Evolutionary conservation across 2,888 invertebrate species (phyloP).

Genomic region (Julus scanicus): DNA sequence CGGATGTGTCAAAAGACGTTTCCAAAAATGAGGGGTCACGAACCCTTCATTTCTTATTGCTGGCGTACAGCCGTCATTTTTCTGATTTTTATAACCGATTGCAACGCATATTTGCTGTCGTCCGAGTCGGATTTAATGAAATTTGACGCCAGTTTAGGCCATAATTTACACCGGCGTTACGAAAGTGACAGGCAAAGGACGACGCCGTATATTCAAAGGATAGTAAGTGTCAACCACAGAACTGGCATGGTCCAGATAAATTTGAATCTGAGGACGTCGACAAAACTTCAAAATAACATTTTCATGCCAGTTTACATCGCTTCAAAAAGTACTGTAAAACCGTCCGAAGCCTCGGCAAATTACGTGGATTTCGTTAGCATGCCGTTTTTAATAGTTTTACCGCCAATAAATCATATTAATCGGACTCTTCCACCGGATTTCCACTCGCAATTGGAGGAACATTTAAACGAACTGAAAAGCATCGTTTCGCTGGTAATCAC

Average conservation of each 20-base stretch:
- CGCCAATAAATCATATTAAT: not conserved
- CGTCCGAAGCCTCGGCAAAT: not conserved
- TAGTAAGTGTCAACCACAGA: conserved; percentile 20
- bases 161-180: conserved; percentile 75
- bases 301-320: conserved; percentile 50
- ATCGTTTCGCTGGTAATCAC: conserved; percentile 12
- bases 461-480: conserved; percentile 9
- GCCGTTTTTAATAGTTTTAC: conserved; percentile 50
- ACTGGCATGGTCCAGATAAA: conserved; percentile 27
- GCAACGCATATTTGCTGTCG: not conserved
- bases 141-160: conserved; percentile 44
- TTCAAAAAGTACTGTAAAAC: not conserved
- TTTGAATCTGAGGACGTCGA: no score
- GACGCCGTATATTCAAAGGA: not conserved
- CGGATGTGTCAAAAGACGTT: conserved; percentile 33
- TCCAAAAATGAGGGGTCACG: conserved; percentile 45
- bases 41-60: conserved; percentile 32
- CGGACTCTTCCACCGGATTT: not conserved
- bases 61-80: conserved; percentile 1
- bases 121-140: not conserved
- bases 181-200: conserved; percentile 79
- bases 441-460: not conserved
- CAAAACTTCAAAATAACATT: not conserved
- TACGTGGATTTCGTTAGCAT: conserved; percentile 52
- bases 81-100: not conserved